Base-by-base conservation (phyloP, 2,113 vertebrate species). In the Sinocyclocheilus rhinocerous region DNA sequence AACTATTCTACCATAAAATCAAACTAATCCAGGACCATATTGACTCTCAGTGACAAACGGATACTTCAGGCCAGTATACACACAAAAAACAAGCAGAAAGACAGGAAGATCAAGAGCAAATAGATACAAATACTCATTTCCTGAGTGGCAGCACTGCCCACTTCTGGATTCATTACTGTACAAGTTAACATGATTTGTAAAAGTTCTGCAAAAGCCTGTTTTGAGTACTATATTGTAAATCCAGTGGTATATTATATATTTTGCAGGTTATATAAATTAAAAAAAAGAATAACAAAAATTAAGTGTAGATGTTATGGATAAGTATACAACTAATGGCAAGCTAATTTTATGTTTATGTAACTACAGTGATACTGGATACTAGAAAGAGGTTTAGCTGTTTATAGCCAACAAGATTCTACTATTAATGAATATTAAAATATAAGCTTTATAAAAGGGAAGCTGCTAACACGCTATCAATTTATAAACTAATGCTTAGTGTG, bases 41-140 rank as follows among this genome's bases (percentile, higher is more conserved):
- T 52, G 80, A 82, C 24, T 82, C 80, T 82, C 26, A 22, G 80
- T 69, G 24, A 50, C 42, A 33, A 81, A 48, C 2, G 0, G 4
- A 78, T 57, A 13, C 29, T 7, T 24, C 26, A 57, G 18, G 11
- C 52, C 20, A 24, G 33, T n/a, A 80, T 16, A 57, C 42, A 10
- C 13, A 45, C 22, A 10, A 26, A 65, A 61, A 16, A 48, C 4
- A 76, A 76, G 22, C 76, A 80, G 9, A 57, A 33, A 72, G 63
- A 15, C 52, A 75, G 65, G 77, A 86, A 72, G 76, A 72, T 39
- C 70, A 50, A 12, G 16, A 26, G 59, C 6, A 69, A 83, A 83
- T 15, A 83, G n/a, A 83, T 63, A 9, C 8, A 59, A 78, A n/a
- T 59, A 57, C 18, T 59, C 9, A 78, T 59, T 78, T 78, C 50